phyloP scores from a whole-genome alignment of 2,888 invertebrate genomes.

The Pandemis heparana region DNA sequence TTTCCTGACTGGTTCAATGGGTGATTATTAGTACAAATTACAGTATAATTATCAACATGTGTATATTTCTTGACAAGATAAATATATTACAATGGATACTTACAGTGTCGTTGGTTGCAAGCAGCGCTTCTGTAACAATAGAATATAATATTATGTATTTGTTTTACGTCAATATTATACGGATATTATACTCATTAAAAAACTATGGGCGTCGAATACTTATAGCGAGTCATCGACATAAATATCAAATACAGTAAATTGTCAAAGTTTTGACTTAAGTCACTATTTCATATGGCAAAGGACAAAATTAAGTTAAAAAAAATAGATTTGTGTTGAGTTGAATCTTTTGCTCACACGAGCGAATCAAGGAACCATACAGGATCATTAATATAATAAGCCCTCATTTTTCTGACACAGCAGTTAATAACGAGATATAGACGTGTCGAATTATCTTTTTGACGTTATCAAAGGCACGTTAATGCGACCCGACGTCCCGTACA shows the following conservation, averaged over 20 bases:
- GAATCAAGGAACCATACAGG: background rate
- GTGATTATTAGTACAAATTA: slow-evolving; percentile 32
- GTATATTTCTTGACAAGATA: slow-evolving; percentile 7
- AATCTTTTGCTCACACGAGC: background rate
- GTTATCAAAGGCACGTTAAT: slow-evolving; percentile 39
- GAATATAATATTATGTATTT: slow-evolving; percentile 4
- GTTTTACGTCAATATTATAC: background rate
- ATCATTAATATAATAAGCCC: background rate
- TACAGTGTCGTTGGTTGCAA: slow-evolving; percentile 9
- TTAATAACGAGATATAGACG: slow-evolving; percentile 25
- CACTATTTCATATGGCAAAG: background rate
- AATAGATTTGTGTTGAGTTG: no score
- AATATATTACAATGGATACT: slow-evolving; percentile 19
- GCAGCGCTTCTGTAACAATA: background rate
- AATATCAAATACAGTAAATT: no score
- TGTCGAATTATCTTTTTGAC: slow-evolving; percentile 35
- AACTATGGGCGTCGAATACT: no score
- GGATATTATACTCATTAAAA: no score
- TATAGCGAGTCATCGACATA: no score
- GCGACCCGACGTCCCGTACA: slow-evolving; percentile 28
- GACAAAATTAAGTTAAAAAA: no score
- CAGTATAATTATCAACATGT: slow-evolving; percentile 36
- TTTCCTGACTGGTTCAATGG: slow-evolving; percentile 31
- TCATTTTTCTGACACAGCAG: slow-evolving; percentile 23
- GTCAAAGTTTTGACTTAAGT: background rate